Evolutionary conservation across 2,888 invertebrate species (phyloP).

Genomic region (Gryllus longicercus): DNA sequence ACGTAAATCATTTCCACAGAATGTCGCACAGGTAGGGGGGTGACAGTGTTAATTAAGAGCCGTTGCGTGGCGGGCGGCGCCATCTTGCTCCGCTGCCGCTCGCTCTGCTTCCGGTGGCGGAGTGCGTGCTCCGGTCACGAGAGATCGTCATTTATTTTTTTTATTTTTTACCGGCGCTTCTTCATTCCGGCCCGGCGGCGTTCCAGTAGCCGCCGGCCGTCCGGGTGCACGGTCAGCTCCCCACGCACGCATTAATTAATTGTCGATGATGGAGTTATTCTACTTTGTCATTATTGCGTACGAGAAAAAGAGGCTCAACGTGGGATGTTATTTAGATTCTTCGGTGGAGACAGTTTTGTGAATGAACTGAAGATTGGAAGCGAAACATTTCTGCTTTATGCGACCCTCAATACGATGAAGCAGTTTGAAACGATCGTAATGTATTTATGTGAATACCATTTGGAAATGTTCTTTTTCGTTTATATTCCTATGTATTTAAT

Average conservation of each 20-base stretch:
- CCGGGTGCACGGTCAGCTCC: neutral
- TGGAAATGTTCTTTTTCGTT: too few species aligned
- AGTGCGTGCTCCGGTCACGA: neutral
- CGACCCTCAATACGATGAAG: too few species aligned
- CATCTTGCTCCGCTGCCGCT: neutral
- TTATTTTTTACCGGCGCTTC: neutral
- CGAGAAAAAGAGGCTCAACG: too few species aligned
- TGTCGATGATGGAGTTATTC: slow-evolving; percentile 5
- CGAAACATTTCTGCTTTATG: too few species aligned
- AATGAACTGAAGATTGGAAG: too few species aligned
- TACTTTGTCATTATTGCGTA: neutral
- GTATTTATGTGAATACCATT: too few species aligned
- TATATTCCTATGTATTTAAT: too few species aligned
- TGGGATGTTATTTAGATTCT: too few species aligned
- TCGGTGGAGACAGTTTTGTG: too few species aligned
- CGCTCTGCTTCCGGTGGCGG: neutral
- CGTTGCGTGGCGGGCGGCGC: neutral
- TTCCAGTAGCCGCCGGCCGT: neutral
- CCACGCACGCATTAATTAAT: neutral
- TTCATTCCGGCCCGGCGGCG: neutral
- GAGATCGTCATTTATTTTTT: neutral
- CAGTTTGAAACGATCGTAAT: too few species aligned
- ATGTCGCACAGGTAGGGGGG: neutral
- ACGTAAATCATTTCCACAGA: neutral
- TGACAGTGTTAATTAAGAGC: neutral